phyloP scores from a whole-genome alignment of 2,113 vertebrate genomes.

The Conger conger region DNA sequence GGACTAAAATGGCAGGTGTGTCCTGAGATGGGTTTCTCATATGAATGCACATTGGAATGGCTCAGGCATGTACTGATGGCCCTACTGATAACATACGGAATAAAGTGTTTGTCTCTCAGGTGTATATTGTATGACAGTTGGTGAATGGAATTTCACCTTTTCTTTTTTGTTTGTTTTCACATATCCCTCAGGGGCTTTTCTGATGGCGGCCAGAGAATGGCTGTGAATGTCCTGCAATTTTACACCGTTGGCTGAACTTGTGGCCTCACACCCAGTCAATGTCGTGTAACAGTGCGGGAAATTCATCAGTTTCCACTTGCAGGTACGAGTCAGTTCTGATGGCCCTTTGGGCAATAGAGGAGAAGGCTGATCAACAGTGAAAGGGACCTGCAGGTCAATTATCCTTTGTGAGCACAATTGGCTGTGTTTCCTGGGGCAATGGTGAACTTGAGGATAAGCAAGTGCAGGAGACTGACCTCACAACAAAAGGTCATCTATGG shows the following conservation, averaged over 20 bases:
- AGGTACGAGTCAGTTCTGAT: background rate
- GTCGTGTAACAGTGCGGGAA: background rate
- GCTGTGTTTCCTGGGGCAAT: constrained; percentile 16
- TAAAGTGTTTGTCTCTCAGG: constrained; percentile 15
- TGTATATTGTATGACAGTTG: constrained; percentile 18
- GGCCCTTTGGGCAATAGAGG: constrained; percentile 18
- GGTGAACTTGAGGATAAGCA: constrained; percentile 2
- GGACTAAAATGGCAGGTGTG: constrained; percentile 46
- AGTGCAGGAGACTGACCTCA: background rate
- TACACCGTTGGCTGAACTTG: background rate
- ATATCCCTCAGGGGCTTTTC: constrained; percentile 27
- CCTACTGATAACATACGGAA: constrained; percentile 12
- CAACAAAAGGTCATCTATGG: background rate
- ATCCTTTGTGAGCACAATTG: background rate
- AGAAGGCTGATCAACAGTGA: background rate
- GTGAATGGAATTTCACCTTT: background rate
- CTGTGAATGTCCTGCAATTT: background rate
- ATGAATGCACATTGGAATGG: constrained; percentile 27
- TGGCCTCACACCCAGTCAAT: background rate
- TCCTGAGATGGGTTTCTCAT: constrained; percentile 39
- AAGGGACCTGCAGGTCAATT: background rate
- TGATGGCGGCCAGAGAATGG: constrained; percentile 30
- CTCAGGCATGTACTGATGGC: constrained; percentile 6
- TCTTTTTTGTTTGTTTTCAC: constrained; percentile 7
- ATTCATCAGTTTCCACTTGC: background rate